A percentile compares a stretch with the other conserved stretches of the same genome.
phyloP scores from a whole-genome alignment of 2,888 invertebrate genomes.

The Ophioninae sp. region DNA sequence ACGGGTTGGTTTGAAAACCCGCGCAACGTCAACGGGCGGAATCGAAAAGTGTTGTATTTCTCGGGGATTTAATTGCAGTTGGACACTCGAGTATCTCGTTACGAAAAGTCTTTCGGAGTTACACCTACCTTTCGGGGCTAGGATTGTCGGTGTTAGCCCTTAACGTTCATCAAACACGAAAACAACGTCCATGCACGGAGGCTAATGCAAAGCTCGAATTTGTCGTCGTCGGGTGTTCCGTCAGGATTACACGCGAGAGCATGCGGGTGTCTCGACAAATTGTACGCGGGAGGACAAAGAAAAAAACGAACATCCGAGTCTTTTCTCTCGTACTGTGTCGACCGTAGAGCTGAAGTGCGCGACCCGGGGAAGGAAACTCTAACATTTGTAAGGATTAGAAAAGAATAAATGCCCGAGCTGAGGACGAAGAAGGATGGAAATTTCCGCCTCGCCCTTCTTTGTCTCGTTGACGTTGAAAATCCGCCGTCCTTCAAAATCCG shows the following conservation, averaged over 20 bases:
- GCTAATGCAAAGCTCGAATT: slow-evolving; percentile 25
- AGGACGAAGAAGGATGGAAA: slow-evolving; percentile 17
- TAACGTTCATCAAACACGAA: slow-evolving; percentile 52
- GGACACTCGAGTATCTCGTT: neutral
- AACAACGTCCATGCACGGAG: slow-evolving; percentile 18
- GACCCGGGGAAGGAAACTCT: slow-evolving; percentile 47
- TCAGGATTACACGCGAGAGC: slow-evolving; percentile 64
- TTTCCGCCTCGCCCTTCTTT: slow-evolving; percentile 21
- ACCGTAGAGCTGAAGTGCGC: neutral
- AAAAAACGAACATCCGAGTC: slow-evolving; percentile 34
- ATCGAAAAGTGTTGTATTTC: neutral
- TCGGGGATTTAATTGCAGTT: neutral
- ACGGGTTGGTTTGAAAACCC: neutral
- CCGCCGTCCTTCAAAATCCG: slow-evolving; percentile 32
- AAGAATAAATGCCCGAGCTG: slow-evolving; percentile 48
- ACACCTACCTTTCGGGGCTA: slow-evolving; percentile 55
- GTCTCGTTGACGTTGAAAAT: slow-evolving; percentile 46
- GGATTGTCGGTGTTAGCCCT: slow-evolving; percentile 28
- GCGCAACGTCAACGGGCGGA: neutral
- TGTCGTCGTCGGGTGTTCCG: slow-evolving; percentile 59
- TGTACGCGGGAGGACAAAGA: slow-evolving; percentile 42
- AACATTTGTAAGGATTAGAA: slow-evolving; percentile 76
- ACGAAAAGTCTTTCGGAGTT: neutral
- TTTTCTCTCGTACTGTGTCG: slow-evolving; percentile 13
- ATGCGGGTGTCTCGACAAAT: slow-evolving; percentile 66